phyloP scores from a whole-genome alignment of 1,140 invertebrate genomes.

The Trichogramma pretiosum region DNA sequence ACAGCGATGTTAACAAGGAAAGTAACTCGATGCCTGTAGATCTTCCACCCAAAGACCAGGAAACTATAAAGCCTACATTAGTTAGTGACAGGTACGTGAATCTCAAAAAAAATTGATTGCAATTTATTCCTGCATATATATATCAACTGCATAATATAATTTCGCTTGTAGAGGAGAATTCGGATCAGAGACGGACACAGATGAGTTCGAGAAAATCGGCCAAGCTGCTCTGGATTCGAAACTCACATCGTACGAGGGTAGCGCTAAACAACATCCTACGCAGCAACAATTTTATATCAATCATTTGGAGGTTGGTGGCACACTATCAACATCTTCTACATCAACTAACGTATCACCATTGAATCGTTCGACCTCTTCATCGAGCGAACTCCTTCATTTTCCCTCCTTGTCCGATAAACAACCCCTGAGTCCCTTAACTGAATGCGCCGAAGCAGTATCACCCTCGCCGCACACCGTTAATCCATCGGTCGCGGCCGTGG shows the following conservation, averaged over 20 bases:
- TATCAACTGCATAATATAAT: conserved; percentile 1
- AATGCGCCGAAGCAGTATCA: conserved; percentile 32
- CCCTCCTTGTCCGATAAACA: conserved; percentile 31
- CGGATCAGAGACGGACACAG: conserved; percentile 72
- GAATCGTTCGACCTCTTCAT: conserved; percentile 34
- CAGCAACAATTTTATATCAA: no score
- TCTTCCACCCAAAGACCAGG: conserved; percentile 26
- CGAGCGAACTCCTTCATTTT: conserved; percentile 35
- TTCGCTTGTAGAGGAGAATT: conserved; percentile 50
- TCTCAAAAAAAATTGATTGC: background rate
- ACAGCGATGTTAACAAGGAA: conserved; percentile 32
- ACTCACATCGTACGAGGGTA: conserved; percentile 29
- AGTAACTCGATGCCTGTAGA: conserved; percentile 31
- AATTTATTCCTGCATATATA: background rate
- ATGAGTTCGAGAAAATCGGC: conserved; percentile 72
- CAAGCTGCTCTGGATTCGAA: conserved; percentile 51
- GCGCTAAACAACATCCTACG: conserved; percentile 24
- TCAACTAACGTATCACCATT: conserved; percentile 37
- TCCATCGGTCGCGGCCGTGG: conserved; percentile 16
- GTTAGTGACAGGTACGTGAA: conserved; percentile 34
- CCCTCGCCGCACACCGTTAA: conserved; percentile 30
- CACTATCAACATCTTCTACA: conserved; percentile 33
- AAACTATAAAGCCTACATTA: conserved; percentile 26
- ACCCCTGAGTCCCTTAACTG: conserved; percentile 35
- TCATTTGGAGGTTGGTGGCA: conserved; percentile 46